phyloP scores from a whole-genome alignment of 23 tunicate species.

The Halocynthia aurantium region DNA sequence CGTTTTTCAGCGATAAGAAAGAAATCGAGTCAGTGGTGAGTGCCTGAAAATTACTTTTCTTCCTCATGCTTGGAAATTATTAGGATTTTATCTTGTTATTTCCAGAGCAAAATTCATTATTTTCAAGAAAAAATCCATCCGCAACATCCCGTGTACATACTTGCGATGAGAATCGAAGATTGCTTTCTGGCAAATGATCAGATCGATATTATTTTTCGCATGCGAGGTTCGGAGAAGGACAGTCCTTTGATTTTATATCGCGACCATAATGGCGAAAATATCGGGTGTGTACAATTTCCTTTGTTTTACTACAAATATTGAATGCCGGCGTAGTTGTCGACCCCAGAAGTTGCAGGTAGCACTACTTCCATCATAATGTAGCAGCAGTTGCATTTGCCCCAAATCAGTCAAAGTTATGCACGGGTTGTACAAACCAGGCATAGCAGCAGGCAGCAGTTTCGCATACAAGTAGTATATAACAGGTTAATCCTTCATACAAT shows the following conservation, averaged over 20 bases:
- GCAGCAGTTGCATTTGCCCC: too few species aligned
- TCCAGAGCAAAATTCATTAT: conserved; percentile 33
- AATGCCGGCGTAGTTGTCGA: not conserved
- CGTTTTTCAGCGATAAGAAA: not conserved
- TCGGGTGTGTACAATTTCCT: not conserved
- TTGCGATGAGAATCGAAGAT: conserved; percentile 31
- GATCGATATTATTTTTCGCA: conserved; percentile 56
- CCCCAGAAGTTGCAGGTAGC: not conserved
- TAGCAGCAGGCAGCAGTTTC: too few species aligned
- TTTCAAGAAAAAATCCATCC: conserved; percentile 37
- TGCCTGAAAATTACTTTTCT: not conserved
- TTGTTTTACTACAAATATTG: not conserved
- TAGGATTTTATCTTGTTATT: not conserved
- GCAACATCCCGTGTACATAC: conserved; percentile 17
- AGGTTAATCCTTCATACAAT: too few species aligned
- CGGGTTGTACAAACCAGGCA: too few species aligned
- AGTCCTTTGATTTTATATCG: conserved; percentile 55
- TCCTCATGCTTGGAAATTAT: not conserved
- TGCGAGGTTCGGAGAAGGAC: conserved; percentile 44
- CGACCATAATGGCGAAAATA: conserved; percentile 13
- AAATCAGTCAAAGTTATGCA: too few species aligned
- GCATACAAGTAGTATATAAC: too few species aligned
- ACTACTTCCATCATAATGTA: not conserved
- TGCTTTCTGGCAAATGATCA: conserved; percentile 12
- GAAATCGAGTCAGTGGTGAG: conserved; percentile 20